Evolutionary conservation across 2,888 invertebrate species (phyloP).

Genomic region (Boloria selene): DNA sequence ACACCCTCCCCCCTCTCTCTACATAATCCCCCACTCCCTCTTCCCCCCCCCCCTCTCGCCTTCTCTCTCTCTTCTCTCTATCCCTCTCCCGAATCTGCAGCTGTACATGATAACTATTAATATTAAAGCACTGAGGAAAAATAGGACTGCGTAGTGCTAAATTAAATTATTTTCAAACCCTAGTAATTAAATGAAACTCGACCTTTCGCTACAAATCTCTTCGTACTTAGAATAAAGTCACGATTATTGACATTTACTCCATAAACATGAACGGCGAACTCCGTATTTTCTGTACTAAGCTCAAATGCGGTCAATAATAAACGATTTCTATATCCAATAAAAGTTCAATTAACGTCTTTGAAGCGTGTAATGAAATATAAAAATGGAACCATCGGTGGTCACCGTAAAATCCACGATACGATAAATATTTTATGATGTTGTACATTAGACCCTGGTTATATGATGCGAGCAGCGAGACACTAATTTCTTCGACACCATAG

Average conservation of each 20-base stretch:
- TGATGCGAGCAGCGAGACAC: slow-evolving; percentile 40
- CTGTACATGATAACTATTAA: no score
- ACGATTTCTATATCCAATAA: slow-evolving; percentile 65
- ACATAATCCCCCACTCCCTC: no score
- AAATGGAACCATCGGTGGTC: slow-evolving; percentile 59
- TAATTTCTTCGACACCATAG: slow-evolving; percentile 47
- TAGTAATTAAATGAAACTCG: background rate
- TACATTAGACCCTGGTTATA: slow-evolving; percentile 51
- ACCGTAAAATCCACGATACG: slow-evolving; percentile 64
- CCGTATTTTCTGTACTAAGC: slow-evolving; percentile 7
- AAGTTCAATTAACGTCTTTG: slow-evolving; percentile 71
- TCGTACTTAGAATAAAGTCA: background rate
- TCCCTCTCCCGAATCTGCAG: no score
- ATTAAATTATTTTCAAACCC: no score
- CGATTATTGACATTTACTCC: background rate
- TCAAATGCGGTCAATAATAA: slow-evolving; percentile 56
- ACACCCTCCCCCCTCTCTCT: no score
- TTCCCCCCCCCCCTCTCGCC: no score
- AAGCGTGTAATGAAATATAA: slow-evolving; percentile 73
- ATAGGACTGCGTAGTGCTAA: no score
- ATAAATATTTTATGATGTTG: slow-evolving; percentile 61
- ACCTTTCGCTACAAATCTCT: background rate
- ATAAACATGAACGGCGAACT: background rate
- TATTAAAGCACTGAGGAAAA: no score
- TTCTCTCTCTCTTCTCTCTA: no score